Percentiles rank a stretch among this genome's conserved stretches.
These are phyloP conservation scores for Coptodon bakossiorum DNA, from an alignment of 2,113 vertebrate genomes.

Conservation along the genomic window DNA sequence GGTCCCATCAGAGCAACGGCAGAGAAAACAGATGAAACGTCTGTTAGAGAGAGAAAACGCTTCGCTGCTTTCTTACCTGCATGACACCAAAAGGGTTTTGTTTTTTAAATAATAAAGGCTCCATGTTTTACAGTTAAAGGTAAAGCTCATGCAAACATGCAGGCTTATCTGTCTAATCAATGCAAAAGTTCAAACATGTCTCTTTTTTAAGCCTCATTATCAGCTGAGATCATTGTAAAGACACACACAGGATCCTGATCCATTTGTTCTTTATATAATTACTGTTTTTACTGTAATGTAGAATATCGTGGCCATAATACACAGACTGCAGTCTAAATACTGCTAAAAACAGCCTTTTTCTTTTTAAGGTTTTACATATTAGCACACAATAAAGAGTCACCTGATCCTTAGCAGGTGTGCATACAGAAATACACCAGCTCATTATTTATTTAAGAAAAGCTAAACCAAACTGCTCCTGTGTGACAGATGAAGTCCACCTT, in stretches of 20 bases:
- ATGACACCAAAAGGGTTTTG: not conserved
- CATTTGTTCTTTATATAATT: not conserved
- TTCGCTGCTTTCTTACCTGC: rapidly evolving
- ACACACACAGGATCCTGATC: not conserved
- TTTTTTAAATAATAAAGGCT: not conserved
- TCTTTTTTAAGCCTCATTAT: not conserved
- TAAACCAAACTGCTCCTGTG: not conserved
- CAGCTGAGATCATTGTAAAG: not conserved
- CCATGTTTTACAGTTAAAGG: rapidly evolving
- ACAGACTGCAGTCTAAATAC: not conserved
- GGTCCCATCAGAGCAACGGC: not conserved
- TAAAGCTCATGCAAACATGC: not conserved
- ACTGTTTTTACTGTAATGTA: not conserved
- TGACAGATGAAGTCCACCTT: not conserved
- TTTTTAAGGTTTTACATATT: not conserved
- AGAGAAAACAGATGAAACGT: not conserved
- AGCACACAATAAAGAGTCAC: not conserved
- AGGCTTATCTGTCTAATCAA: rapidly evolving
- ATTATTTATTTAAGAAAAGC: not conserved
- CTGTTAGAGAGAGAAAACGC: not conserved
- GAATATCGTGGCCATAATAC: rapidly evolving
- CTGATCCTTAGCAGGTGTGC: not conserved
- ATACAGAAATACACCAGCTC: not conserved
- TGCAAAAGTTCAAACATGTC: not conserved
- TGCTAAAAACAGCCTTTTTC: not conserved